Conservation (phyloP, 92 coral and sea anemone species). For the Umimayanthus kanabou region DNA sequence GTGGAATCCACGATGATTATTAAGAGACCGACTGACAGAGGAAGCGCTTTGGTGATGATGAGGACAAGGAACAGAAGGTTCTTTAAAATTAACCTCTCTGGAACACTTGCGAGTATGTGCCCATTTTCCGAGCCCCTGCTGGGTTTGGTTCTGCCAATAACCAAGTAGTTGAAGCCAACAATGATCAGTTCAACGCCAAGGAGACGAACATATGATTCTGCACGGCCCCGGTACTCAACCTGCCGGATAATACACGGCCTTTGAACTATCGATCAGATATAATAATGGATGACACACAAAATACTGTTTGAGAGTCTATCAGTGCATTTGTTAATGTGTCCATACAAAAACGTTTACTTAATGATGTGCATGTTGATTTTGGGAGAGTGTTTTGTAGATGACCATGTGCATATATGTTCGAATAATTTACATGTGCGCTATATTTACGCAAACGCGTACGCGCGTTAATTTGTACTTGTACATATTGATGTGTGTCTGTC, state of each 20-base stretch:
- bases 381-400: no score
- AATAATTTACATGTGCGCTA: no score
- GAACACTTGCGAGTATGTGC: constrained; percentile 43
- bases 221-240: constrained; percentile 20
- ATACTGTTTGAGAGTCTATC: not conserved
- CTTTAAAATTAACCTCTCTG: constrained; percentile 25
- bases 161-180: constrained; percentile 25
- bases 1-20: constrained; percentile 29
- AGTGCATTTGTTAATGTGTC: no score
- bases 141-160: constrained; percentile 37
- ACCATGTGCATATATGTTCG: no score
- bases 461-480: no score
- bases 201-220: constrained; percentile 27
- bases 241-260: not conserved
- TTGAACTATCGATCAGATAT: not conserved
- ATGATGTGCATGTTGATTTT: no score
- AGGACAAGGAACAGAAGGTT: constrained; percentile 35
- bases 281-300: not conserved
- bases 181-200: constrained; percentile 22
- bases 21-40: constrained; percentile 35
- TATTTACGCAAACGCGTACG: no score
- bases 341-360: no score
- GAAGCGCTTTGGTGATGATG: constrained; percentile 23
- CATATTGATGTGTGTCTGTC: no score
- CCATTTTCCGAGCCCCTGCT: constrained; percentile 12